Evolutionary conservation across 2,797 vertebrate genomes (phyloP).

Genomic region (Cynodonichthys magdalenae): DNA sequence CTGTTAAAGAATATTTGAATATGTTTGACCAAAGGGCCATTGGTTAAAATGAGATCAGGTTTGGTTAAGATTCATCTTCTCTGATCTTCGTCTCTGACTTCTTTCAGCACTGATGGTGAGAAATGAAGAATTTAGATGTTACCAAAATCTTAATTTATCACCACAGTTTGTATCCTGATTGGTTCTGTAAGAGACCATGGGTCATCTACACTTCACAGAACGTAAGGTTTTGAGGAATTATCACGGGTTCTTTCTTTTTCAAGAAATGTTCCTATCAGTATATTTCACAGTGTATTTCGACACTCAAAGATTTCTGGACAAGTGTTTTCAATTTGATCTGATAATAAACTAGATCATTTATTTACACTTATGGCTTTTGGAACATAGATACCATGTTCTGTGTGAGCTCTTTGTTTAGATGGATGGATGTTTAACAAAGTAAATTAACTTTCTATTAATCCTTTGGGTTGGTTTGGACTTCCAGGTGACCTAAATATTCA

Average conservation of each 20-base stretch:
- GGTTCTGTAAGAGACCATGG: no score
- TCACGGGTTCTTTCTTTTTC: no score
- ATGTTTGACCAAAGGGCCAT: no score
- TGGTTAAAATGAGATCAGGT: background rate
- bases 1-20: no score
- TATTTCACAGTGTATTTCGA: no score
- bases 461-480: conserved; percentile 12
- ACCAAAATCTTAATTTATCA: conserved; percentile 40
- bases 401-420: conserved; percentile 47
- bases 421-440: conserved; percentile 67
- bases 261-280: no score
- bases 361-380: conserved; percentile 32
- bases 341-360: no score
- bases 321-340: no score
- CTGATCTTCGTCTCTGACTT: conserved; percentile 14
- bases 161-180: no score
- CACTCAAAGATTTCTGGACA: no score
- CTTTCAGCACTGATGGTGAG: conserved; percentile 10
- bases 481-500: conserved; percentile 29
- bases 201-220: no score
- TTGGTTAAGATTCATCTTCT: background rate
- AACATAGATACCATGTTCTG: conserved; percentile 20
- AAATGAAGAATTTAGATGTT: conserved; percentile 34
- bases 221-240: no score
- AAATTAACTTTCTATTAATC: conserved; percentile 22